phyloP scores from a whole-genome alignment of 2,888 invertebrate genomes.

The Pedicia rivosa region DNA sequence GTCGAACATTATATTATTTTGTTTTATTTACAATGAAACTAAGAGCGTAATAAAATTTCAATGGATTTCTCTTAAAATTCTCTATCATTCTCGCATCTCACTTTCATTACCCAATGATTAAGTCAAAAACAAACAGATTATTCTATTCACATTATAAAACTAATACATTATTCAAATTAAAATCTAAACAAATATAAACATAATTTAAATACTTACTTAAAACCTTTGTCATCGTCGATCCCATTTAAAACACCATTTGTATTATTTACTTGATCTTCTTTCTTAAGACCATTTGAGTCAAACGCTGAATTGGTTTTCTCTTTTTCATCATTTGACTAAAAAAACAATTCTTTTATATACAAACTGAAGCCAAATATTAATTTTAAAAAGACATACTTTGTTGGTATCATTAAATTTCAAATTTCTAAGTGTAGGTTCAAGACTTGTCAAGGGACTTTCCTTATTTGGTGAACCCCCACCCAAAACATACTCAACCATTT shows the following conservation, averaged over 20 bases:
- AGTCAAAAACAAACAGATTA: no score
- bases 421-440: constrained; percentile 48
- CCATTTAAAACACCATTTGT: constrained; percentile 47
- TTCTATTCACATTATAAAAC: no score
- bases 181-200: constrained; percentile 1
- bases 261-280: constrained; percentile 36
- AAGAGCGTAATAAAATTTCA: no score
- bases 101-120: no score
- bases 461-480: constrained; percentile 78
- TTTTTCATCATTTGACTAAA: constrained; percentile 33
- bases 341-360: neutral
- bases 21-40: no score
- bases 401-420: constrained; percentile 41
- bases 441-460: constrained; percentile 37
- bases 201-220: constrained; percentile 52
- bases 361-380: constrained; percentile 5
- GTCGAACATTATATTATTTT: no score
- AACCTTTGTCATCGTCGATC: constrained; percentile 76
- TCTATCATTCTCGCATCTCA: no score
- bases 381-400: constrained; percentile 22
- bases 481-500: constrained; percentile 97
- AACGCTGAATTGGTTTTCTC: constrained; percentile 38
- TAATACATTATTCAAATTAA: neutral
- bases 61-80: no score
- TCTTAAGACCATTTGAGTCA: constrained; percentile 31